Base-by-base conservation (phyloP, 2,797 vertebrate genomes). In the Poeciliopsis gracilis region DNA sequence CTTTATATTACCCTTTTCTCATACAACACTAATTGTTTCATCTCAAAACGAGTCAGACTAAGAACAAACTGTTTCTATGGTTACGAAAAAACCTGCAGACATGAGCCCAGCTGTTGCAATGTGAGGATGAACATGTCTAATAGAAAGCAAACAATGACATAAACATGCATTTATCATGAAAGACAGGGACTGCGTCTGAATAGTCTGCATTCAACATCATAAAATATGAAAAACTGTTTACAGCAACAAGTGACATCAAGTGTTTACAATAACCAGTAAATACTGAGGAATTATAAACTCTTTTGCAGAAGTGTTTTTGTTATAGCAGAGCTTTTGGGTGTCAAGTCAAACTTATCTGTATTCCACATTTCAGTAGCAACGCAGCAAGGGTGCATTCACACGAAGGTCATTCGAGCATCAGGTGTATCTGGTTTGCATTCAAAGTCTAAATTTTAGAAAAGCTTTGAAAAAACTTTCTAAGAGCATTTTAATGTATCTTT, bases 41-140 rank as follows among this genome's bases (percentile, higher is more conserved):
- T 46, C 67, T 70, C 25, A 45, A 9, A 45, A 70, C 67, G 0
- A n/a, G 43, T 70, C 41, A 28, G 3, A 43, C 11, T 43, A 43
- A 43, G 38, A 70, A 45, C 23, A 70, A 70, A 70, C 41, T 45
- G 67, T 45, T 70, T 45, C 67, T 70, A 46, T 70, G 25, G 67
- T 46, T n/a, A 70, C 43, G 0, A 7, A 3, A 45, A 70, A 16
- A 45, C 25, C 67, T 70, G 67, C 67, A 70, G 38, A 46, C 43
- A n/a, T 28, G 25, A 45, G n/a, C 12, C 41, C n/a, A 45, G 43
- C 43, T 45, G 67, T 46, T 46, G 41, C 67, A 46, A 46, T n/a
- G 67, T 70, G 67, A 28, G 28, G 67, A 70, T 69, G 66, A 69
- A 70, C 67, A 70, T 4, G 6, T 45, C 43, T 8, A 28, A 70